Conservation (phyloP, 2,113 vertebrate genomes). For the Ploceus nigricollis region DNA sequence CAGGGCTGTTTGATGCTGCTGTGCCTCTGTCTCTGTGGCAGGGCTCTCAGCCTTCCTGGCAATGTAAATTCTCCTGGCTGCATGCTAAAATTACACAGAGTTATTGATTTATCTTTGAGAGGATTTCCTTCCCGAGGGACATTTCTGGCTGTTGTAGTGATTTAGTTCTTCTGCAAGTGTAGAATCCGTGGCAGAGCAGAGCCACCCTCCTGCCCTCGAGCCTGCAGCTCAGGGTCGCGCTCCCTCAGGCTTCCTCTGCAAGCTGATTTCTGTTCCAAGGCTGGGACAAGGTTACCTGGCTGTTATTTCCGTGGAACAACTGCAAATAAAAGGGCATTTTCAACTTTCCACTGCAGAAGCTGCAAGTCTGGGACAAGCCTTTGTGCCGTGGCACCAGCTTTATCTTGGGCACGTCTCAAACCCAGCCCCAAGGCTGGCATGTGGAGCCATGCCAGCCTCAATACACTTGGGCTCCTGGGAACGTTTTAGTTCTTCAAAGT, state of each 20-base stretch:
- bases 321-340: neutral
- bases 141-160: conserved; percentile 25
- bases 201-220: neutral
- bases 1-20: conserved; percentile 31
- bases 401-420: neutral
- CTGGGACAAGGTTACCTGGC: neutral
- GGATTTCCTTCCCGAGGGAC: conserved; percentile 64
- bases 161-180: conserved; percentile 10
- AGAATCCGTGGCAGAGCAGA: neutral
- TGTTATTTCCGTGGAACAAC: neutral
- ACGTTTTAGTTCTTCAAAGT: neutral
- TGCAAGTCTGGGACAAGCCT: neutral
- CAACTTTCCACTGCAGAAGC: neutral
- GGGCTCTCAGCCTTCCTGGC: conserved; percentile 61
- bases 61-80: conserved; percentile 55
- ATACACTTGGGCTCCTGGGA: accelerated
- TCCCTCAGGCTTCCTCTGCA: neutral
- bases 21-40: neutral
- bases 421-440: neutral
- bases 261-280: neutral
- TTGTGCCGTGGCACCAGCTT: accelerated
- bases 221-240: neutral
- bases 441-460: neutral
- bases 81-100: conserved; percentile 64
- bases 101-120: conserved; percentile 73